phyloP scores from a whole-genome alignment of 35 echinoderm and acorn worm species.

The Ptychodera flava region DNA sequence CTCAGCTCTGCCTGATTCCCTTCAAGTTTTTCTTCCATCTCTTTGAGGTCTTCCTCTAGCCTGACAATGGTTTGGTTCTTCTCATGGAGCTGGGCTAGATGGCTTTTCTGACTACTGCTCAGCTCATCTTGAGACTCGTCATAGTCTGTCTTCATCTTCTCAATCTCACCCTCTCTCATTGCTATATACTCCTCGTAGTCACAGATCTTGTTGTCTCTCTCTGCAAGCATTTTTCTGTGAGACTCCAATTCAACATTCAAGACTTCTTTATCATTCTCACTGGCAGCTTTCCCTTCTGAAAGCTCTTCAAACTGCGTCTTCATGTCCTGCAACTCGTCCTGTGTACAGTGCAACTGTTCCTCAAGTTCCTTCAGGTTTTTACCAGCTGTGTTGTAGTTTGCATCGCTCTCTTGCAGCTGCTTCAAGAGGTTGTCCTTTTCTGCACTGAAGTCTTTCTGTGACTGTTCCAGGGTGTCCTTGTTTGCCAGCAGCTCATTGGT shows the following conservation, averaged over 20 bases:
- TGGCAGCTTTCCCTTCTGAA: not conserved
- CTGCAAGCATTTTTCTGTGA: not conserved
- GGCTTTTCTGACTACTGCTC: conserved; percentile 33
- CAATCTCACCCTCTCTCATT: conserved; percentile 26
- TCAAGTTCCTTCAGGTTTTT: not conserved
- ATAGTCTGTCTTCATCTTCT: conserved; percentile 35
- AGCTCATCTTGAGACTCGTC: conserved; percentile 38
- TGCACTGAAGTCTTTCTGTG: not conserved
- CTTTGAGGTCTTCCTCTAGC: conserved; percentile 24
- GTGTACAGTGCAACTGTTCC: not conserved
- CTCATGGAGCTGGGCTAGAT: conserved; percentile 6
- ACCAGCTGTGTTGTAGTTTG: not conserved
- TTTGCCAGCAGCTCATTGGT: not conserved
- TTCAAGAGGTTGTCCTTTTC: not conserved
- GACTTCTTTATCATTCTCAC: not conserved
- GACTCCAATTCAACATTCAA: not conserved
- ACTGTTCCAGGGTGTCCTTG: not conserved
- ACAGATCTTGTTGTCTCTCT: not conserved
- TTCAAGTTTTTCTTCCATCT: conserved; percentile 29
- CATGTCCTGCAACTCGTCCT: not conserved
- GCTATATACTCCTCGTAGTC: not conserved
- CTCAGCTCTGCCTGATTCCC: conserved; percentile 9
- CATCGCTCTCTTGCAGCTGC: not conserved
- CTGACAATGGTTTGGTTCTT: conserved; percentile 13
- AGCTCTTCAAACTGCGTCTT: not conserved